These are phyloP conservation scores for Mesorhabditis spiculigera DNA, from an alignment of 2,888 invertebrate genomes.

Conservation along the genomic window DNA sequence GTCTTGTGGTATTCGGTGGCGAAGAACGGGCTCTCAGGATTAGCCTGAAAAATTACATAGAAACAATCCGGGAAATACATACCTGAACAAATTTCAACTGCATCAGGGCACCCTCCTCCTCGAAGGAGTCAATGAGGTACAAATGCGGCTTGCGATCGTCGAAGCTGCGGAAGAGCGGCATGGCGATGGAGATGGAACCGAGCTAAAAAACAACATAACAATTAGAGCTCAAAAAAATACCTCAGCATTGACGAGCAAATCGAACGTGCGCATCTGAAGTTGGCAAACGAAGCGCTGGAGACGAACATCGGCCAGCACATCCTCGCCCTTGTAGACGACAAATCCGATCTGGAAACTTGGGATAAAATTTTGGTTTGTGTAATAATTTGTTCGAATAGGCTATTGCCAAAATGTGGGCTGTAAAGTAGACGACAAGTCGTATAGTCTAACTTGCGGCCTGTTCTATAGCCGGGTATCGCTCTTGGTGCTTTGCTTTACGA, in stretches of 20 bases:
- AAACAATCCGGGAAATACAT: neutral
- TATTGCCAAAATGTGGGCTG: too few relatives aligned
- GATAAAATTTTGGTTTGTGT: conserved; percentile 14
- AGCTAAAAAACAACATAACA: conserved; percentile 21
- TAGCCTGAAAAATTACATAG: conserved; percentile 39
- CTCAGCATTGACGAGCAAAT: conserved; percentile 67
- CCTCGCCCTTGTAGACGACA: conserved; percentile 25
- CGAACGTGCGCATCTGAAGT: conserved; percentile 75
- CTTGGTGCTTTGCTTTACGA: neutral
- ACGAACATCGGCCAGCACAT: conserved; percentile 30
- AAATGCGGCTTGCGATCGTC: conserved; percentile 29
- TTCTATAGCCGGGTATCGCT: neutral
- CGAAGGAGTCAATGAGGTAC: conserved; percentile 48
- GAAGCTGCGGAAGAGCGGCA: conserved; percentile 43
- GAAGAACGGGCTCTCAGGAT: conserved; percentile 61
- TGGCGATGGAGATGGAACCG: conserved; percentile 42
- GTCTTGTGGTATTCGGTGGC: conserved; percentile 61
- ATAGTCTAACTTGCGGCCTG: neutral
- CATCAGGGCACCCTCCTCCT: conserved; percentile 44
- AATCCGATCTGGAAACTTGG: conserved; percentile 34
- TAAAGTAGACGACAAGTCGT: too few relatives aligned
- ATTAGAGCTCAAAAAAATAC: conserved; percentile 6
- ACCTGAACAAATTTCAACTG: conserved; percentile 40
- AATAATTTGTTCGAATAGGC: too few relatives aligned
- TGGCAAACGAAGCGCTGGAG: conserved; percentile 73